Percentiles rank a stretch among this genome's conserved stretches.
Conservation (phyloP, 2,888 invertebrate genomes). For the Limnephilus rhombicus region DNA sequence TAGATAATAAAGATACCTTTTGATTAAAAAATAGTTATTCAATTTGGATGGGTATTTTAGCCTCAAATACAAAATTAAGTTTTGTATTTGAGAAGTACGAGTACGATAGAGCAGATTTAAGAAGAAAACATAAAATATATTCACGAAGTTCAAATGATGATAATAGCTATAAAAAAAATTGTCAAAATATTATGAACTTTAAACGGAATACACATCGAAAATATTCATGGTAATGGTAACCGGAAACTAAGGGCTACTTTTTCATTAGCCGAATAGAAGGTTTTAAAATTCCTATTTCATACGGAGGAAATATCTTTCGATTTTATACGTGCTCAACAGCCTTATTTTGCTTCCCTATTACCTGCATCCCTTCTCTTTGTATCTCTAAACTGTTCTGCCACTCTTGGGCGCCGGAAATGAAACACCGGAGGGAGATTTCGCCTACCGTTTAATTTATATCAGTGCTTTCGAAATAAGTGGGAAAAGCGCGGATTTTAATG, state of each 20-base stretch:
- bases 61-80: too few relatives aligned
- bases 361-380: slow-evolving; percentile 25
- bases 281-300: slow-evolving; percentile 17
- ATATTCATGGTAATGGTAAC: not conserved
- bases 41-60: too few relatives aligned
- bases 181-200: too few relatives aligned
- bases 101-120: not conserved
- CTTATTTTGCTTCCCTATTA: slow-evolving; percentile 35
- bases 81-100: too few relatives aligned
- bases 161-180: too few relatives aligned
- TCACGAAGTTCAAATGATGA: not conserved
- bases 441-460: not conserved
- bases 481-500: not conserved
- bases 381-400: slow-evolving; percentile 5
- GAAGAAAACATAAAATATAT: not conserved
- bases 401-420: not conserved
- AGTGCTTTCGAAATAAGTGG: not conserved
- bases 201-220: too few relatives aligned
- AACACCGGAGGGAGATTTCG: not conserved
- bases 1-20: too few relatives aligned
- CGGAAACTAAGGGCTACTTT: not conserved
- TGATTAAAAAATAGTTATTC: too few relatives aligned
- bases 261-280: not conserved
- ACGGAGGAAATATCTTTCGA: slow-evolving; percentile 25
- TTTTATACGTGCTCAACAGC: slow-evolving; percentile 56